Evolutionary conservation across 2,888 invertebrate species (phyloP), one percentile per base, ranked within the genome.

Genomic region (Drymonia ruficornis): DNA sequence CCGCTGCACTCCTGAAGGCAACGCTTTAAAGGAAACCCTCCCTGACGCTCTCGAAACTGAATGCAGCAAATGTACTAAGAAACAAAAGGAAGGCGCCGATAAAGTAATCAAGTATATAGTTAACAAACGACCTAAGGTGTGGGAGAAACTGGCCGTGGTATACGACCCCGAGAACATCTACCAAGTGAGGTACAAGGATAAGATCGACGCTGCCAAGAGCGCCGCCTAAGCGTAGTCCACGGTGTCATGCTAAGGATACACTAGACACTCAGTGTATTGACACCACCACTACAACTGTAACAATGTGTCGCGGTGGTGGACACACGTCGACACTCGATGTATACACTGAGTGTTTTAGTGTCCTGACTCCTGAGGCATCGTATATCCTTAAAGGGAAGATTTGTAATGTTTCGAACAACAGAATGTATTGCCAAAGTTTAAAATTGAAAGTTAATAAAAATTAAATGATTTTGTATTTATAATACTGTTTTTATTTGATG

Each of bases 151-250:
- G 13, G 87, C 95, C 46, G 86, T 81, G 18, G 96, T 95, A 80
- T 97, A 95, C 78, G 97, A 97, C 78, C 95, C 96, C 5, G 84
- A 95, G 0, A 94, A 95, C 53, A 81, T 93, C 53, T 97, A 96
- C 89, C 94, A 94, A 66, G 86, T 87, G 57, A 95, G 93, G 70
- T 96, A 96, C 90, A 93, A 94, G 78, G 89, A 93, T 59, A 84
- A 83, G 66, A 76, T 91, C 28, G 81, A 87, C 0, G 69, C 84
- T 2, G 82, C 67, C 4, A 88, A 87, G 65, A 65, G 50, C 5
- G 47, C n/a, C 40, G 36, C 1, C 9, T 3, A 46, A 13, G 18
- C 8, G 2, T 50, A 19, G 15, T 19, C 18, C 4, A 23, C 7
- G 42, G 11, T 13, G n/a, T n/a, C n/a, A n/a, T n/a, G n/a, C n/a